These are phyloP conservation scores for Phrynosoma platyrhinos DNA, from an alignment of 2,113 vertebrate genomes.

Conservation along the genomic window DNA sequence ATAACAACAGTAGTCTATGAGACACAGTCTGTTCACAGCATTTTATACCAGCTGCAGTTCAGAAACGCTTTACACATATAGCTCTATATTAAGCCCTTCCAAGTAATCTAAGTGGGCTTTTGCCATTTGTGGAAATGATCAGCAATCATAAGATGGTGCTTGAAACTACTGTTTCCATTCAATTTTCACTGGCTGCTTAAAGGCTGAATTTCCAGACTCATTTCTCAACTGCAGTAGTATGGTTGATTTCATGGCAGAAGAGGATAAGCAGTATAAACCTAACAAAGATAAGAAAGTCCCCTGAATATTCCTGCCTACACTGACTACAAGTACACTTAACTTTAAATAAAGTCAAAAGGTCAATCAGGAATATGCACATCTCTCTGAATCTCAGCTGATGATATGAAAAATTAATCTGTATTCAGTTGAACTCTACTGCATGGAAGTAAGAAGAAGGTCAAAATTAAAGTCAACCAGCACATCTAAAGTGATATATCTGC, in stretches of 20 bases:
- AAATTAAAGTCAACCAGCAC: not conserved
- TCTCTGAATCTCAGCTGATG: not conserved
- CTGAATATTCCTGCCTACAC: not conserved
- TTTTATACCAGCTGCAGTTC: not conserved
- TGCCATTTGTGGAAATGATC: rapidly evolving
- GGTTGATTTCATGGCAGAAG: not conserved
- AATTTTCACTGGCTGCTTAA: not conserved
- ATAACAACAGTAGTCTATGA: no score
- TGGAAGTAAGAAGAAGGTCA: not conserved
- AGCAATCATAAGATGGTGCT: rapidly evolving
- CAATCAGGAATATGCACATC: not conserved
- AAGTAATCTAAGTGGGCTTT: not conserved
- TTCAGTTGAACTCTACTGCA: not conserved
- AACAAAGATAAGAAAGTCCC: slow-evolving; percentile 34
- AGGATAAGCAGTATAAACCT: rapidly evolving
- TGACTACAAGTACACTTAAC: not conserved
- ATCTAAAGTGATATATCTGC: not conserved
- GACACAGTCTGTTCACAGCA: no score
- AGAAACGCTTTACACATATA: not conserved
- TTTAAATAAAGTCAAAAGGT: not conserved
- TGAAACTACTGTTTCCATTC: not conserved
- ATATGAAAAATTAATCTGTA: not conserved
- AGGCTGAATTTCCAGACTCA: not conserved
- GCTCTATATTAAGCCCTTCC: rapidly evolving
- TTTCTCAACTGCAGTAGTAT: not conserved